phyloP scores from a whole-genome alignment of 2,888 invertebrate species.

The Andrena bucephala region DNA sequence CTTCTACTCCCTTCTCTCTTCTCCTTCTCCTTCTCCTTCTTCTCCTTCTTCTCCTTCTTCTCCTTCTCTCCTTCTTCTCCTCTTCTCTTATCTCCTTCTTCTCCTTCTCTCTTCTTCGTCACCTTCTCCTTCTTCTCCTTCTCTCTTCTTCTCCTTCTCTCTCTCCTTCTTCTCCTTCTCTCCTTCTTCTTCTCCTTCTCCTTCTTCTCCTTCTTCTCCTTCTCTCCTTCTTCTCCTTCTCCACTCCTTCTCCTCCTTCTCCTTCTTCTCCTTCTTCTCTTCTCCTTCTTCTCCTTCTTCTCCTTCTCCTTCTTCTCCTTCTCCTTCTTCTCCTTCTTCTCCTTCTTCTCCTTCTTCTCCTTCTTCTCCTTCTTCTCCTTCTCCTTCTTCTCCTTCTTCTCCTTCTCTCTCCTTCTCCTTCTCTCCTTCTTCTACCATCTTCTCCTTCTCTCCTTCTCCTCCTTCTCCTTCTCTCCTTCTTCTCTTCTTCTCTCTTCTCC shows the following conservation, averaged over 20 bases:
- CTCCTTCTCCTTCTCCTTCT: slow-evolving; percentile 15
- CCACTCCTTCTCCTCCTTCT: slow-evolving; percentile 31
- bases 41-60: not conserved
- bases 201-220: not conserved
- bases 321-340: slow-evolving; percentile 24
- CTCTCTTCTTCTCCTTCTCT: not conserved
- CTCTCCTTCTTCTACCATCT: too few species aligned
- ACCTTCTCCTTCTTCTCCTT: slow-evolving; percentile 10
- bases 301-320: not conserved
- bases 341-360: not conserved
- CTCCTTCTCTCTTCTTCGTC: not conserved
- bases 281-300: slow-evolving; percentile 19
- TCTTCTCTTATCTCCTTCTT: too few species aligned
- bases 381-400: slow-evolving; percentile 13
- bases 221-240: too few species aligned
- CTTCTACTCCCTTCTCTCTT: too few species aligned
- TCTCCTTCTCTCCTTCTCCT: slow-evolving; percentile 32
- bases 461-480: not conserved
- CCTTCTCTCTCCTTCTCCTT: not conserved
- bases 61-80: too few species aligned
- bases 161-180: slow-evolving; percentile 21
- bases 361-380: slow-evolving; percentile 5
- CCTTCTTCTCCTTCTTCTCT: not conserved
- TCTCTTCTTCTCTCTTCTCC: not conserved
- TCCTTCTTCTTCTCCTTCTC: slow-evolving; percentile 14